Percentiles rank a stretch among this genome's conserved stretches.
Evolutionary conservation across 1,140 invertebrate genomes (phyloP).

Genomic region (Drosophila rufa): DNA sequence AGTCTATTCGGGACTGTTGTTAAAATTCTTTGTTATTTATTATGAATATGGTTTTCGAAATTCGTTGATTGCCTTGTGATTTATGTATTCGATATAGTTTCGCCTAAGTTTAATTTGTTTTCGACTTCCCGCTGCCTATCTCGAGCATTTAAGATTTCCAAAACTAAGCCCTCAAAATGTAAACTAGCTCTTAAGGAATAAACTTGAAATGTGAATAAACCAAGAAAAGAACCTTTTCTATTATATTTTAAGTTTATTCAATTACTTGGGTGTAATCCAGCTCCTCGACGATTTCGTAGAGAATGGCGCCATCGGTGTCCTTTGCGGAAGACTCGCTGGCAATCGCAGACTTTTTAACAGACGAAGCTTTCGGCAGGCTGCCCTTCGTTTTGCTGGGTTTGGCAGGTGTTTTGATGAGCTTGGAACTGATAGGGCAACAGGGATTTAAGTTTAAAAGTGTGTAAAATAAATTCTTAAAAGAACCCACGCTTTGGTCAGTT

Average conservation of each 20-base stretch:
- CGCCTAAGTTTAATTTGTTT: conserved; percentile 38
- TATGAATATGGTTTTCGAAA: conserved; percentile 67
- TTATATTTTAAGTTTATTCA: conserved; percentile 26
- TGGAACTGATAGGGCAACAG: conserved; percentile 35
- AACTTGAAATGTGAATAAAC: conserved; percentile 66
- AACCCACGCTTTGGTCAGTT: conserved; percentile 66
- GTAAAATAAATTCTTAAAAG: no score
- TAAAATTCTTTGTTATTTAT: conserved; percentile 72
- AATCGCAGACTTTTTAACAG: conserved; percentile 6
- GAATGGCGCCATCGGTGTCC: conserved; percentile 29
- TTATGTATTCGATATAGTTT: conserved; percentile 44
- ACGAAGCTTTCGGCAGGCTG: conserved; percentile 5
- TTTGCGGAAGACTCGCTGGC: conserved; percentile 7
- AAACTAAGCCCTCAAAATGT: conserved; percentile 39
- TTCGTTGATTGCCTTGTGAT: conserved; percentile 66
- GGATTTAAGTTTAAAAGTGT: neutral
- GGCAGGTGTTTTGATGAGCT: conserved; percentile 63
- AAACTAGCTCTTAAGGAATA: conserved; percentile 36
- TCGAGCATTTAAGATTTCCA: conserved; percentile 62
- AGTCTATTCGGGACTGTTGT: conserved; percentile 56
- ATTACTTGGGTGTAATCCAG: conserved; percentile 38
- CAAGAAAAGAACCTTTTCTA: conserved; percentile 8
- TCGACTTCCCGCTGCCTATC: conserved; percentile 43
- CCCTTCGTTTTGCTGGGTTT: conserved; percentile 32
- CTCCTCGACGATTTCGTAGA: conserved; percentile 63